Conservation (phyloP, 2,797 vertebrate genomes). For the Characodon lateralis region DNA sequence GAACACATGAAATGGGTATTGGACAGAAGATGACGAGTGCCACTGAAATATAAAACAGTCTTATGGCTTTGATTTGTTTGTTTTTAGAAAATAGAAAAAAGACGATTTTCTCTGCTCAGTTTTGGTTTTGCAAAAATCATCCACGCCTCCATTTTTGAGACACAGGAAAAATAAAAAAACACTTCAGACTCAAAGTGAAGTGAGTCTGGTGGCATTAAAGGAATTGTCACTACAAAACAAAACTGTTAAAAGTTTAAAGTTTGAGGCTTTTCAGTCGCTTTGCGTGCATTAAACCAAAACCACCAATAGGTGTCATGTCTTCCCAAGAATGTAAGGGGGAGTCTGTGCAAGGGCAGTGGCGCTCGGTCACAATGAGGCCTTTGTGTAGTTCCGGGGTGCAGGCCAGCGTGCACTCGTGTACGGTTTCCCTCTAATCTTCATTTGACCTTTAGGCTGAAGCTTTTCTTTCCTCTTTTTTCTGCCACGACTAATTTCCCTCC, state of each 20-base stretch:
- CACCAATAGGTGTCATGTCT: slow-evolving; percentile 76
- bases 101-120: background rate
- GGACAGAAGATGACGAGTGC: background rate
- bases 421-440: slow-evolving; percentile 79
- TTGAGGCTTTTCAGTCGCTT: slow-evolving; percentile 2
- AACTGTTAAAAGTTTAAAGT: background rate
- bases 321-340: slow-evolving; percentile 25
- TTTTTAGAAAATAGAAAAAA: background rate
- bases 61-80: background rate
- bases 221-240: background rate
- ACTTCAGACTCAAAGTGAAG: slow-evolving; percentile 9
- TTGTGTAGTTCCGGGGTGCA: slow-evolving; percentile 78
- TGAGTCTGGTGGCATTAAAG: background rate
- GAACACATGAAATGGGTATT: background rate
- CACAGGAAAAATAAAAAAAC: background rate
- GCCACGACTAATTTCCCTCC: slow-evolving; percentile 69
- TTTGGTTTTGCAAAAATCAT: background rate
- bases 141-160: background rate
- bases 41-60: background rate
- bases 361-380: slow-evolving; percentile 76
- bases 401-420: slow-evolving; percentile 75
- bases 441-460: slow-evolving; percentile 77
- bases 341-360: slow-evolving; percentile 60
- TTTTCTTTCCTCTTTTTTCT: slow-evolving; percentile 65
- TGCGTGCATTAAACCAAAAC: slow-evolving; percentile 63